Conservation (phyloP, 2,797 vertebrate species). For the Girardinus metallicus region DNA sequence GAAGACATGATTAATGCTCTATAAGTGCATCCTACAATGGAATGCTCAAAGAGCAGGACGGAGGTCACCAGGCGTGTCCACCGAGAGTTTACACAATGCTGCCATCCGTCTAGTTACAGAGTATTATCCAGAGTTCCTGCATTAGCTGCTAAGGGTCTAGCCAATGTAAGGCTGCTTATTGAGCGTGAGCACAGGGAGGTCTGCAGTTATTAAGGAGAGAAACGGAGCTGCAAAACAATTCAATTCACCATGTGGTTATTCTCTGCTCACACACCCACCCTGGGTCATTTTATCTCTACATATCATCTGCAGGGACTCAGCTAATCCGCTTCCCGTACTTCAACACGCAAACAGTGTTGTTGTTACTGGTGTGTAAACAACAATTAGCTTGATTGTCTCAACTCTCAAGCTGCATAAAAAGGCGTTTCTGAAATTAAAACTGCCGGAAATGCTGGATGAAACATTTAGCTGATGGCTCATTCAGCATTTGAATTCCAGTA, state of each 20-base stretch:
- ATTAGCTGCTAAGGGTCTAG: constrained; percentile 2
- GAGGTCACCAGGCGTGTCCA: constrained; percentile 19
- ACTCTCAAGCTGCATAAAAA: neutral
- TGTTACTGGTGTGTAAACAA: neutral
- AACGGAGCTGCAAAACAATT: constrained; percentile 36
- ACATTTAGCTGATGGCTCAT: neutral
- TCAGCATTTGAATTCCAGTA: neutral
- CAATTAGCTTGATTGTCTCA: neutral
- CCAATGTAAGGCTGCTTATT: constrained; percentile 1
- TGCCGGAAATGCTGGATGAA: neutral
- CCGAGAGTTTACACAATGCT: neutral
- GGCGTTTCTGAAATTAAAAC: neutral
- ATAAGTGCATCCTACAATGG: neutral
- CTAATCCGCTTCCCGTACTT: neutral
- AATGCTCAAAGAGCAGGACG: neutral
- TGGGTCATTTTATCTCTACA: constrained; percentile 2
- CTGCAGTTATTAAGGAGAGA: constrained; percentile 54
- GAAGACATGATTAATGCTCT: constrained; percentile 26
- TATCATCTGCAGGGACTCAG: constrained; percentile 22
- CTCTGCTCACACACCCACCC: constrained; percentile 3
- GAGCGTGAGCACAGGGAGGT: constrained; percentile 6
- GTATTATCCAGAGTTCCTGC: neutral
- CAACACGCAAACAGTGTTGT: neutral
- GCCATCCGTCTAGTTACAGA: constrained; percentile 6
- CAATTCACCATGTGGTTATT: constrained; percentile 36